Conservation (phyloP, 2,113 vertebrate genomes). For the Onychostoma macrolepis region DNA sequence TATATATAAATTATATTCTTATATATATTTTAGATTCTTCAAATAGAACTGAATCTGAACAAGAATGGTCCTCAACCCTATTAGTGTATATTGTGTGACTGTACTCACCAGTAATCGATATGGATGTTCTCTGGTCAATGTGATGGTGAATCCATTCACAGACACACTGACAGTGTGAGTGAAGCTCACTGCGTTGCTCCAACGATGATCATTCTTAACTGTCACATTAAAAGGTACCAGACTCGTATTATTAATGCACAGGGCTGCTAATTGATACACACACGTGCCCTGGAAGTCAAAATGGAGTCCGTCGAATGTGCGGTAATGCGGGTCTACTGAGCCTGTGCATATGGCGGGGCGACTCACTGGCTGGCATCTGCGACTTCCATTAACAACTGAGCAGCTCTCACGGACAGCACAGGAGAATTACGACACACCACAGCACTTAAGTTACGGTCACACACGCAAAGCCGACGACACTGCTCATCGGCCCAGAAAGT, state of each 20-base stretch:
- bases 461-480: constrained; percentile 65
- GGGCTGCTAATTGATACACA: constrained; percentile 67
- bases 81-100: constrained; percentile 10
- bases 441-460: constrained; percentile 56
- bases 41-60: background rate
- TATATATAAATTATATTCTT: too few species aligned
- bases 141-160: constrained; percentile 62
- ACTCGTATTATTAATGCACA: constrained; percentile 57
- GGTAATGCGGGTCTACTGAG: constrained; percentile 71
- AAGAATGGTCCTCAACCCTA: background rate
- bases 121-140: constrained; percentile 67
- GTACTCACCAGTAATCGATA: constrained; percentile 65
- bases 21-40: too few species aligned
- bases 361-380: constrained; percentile 61
- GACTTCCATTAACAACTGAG: constrained; percentile 56
- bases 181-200: constrained; percentile 64
- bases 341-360: constrained; percentile 61
- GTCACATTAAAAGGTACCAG: constrained; percentile 69
- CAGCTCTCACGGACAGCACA: constrained; percentile 66
- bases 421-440: constrained; percentile 63
- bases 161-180: constrained; percentile 65
- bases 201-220: constrained; percentile 70
- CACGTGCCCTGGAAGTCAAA: constrained; percentile 75
- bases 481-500: constrained; percentile 71
- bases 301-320: constrained; percentile 66